A percentile compares a stretch with the other conserved stretches of the same genome.
Evolutionary conservation across 2,888 invertebrate species (phyloP).

Genomic region (Pheosia gnoma): DNA sequence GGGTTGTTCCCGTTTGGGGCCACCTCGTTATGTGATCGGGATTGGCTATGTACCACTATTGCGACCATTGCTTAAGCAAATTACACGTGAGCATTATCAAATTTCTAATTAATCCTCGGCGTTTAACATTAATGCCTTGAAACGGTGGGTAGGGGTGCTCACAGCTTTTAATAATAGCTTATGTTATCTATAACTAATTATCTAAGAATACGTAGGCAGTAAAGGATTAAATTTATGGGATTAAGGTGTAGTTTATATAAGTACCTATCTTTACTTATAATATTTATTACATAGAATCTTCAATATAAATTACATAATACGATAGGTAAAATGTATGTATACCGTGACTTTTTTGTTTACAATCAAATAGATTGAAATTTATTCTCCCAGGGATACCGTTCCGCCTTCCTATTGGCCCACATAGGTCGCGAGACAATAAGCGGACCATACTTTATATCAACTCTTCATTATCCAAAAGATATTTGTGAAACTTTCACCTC

Average conservation of each 20-base stretch:
- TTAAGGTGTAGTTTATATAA: neutral
- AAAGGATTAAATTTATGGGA: neutral
- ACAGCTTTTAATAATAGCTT: neutral
- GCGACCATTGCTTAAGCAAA: conserved; percentile 44
- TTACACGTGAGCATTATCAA: conserved; percentile 36
- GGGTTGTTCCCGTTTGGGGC: conserved; percentile 72
- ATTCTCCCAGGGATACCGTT: too few relatives aligned
- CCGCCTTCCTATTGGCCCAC: neutral
- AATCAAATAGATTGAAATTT: too few relatives aligned
- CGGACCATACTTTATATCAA: neutral
- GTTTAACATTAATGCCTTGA: neutral
- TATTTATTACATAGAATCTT: too few relatives aligned
- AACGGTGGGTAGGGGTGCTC: neutral
- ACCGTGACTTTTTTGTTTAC: too few relatives aligned
- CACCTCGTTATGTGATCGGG: conserved; percentile 73
- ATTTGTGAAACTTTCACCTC: conserved; percentile 23
- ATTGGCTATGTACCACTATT: conserved; percentile 63
- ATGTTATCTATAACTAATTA: neutral
- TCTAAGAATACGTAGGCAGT: neutral
- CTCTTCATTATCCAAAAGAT: conserved; percentile 14
- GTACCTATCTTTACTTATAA: neutral
- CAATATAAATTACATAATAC: too few relatives aligned
- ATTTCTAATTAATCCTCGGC: conserved; percentile 28
- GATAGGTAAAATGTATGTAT: too few relatives aligned
- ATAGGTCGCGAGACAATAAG: neutral